A percentile compares a stretch with the other conserved stretches of the same genome.
phyloP scores from a whole-genome alignment of 2,888 invertebrate genomes.

The Lathronympha strigana region DNA sequence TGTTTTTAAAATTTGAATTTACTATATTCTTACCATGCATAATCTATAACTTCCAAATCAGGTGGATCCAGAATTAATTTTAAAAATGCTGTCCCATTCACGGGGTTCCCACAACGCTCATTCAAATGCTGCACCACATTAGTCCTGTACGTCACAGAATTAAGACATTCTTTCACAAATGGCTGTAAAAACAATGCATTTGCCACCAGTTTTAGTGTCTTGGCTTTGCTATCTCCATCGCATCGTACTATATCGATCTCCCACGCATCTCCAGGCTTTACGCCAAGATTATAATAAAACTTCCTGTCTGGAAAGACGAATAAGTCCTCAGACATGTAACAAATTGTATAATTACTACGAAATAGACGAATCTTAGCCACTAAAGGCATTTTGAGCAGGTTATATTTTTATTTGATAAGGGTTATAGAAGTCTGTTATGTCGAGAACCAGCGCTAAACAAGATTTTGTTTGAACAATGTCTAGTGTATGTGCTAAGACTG shows the following conservation, averaged over 20 bases:
- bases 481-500: not conserved
- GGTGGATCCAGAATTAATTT: constrained; percentile 84
- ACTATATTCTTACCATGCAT: constrained; percentile 84
- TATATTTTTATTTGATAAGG: constrained; percentile 14
- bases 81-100: constrained; percentile 60
- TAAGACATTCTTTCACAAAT: constrained; percentile 67
- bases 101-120: constrained; percentile 54
- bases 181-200: constrained; percentile 68
- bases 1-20: no score
- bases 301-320: constrained; percentile 59
- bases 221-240: constrained; percentile 46
- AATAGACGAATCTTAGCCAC: constrained; percentile 64
- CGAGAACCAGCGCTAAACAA: not conserved
- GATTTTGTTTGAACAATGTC: not conserved
- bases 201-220: constrained; percentile 54
- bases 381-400: constrained; percentile 60
- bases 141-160: constrained; percentile 63
- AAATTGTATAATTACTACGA: constrained; percentile 63
- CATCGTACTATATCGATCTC: constrained; percentile 51
- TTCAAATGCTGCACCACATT: constrained; percentile 64
- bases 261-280: constrained; percentile 56
- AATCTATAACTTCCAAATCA: constrained; percentile 86
- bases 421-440: not conserved
- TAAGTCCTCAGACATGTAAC: constrained; percentile 62
- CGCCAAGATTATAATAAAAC: constrained; percentile 60